phyloP scores from a whole-genome alignment of 2,113 vertebrate genomes.

The Silurus meridionalis region DNA sequence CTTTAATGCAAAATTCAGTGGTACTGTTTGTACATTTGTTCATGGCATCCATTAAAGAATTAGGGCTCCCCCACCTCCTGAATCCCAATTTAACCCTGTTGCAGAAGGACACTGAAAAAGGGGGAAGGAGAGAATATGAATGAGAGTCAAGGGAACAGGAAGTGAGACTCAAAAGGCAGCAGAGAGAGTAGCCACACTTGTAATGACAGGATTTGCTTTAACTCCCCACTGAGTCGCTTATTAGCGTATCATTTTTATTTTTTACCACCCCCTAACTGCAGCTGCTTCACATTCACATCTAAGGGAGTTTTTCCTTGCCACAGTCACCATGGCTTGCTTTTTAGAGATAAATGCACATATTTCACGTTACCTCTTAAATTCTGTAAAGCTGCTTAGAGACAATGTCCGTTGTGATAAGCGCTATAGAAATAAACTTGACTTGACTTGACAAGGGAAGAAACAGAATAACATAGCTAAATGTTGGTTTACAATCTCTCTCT shows the following conservation, averaged over 20 bases:
- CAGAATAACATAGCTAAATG: neutral
- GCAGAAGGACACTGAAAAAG: neutral
- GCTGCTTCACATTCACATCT: neutral
- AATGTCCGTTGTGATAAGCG: too few relatives aligned
- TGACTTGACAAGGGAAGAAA: neutral
- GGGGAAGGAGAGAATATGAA: slow-evolving; percentile 6
- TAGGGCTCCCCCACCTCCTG: neutral
- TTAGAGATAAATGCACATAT: too few relatives aligned
- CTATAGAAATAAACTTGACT: too few relatives aligned
- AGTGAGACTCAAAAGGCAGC: slow-evolving; percentile 22
- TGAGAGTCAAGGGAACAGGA: slow-evolving; percentile 4
- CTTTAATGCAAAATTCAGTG: neutral
- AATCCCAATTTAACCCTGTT: neutral
- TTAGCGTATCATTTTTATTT: slow-evolving; percentile 4
- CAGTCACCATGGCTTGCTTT: too few relatives aligned
- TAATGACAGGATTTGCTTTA: slow-evolving; percentile 28
- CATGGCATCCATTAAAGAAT: neutral
- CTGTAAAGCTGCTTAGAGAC: too few relatives aligned
- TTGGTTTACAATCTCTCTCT: neutral
- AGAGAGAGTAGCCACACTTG: slow-evolving; percentile 16
- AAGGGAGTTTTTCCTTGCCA: too few relatives aligned
- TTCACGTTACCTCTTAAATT: too few relatives aligned
- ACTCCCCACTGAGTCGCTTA: slow-evolving; percentile 27
- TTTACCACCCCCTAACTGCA: neutral
- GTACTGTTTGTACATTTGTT: neutral